Base-by-base conservation (phyloP, 2,797 vertebrate species). In the Macropodus opercularis region DNA sequence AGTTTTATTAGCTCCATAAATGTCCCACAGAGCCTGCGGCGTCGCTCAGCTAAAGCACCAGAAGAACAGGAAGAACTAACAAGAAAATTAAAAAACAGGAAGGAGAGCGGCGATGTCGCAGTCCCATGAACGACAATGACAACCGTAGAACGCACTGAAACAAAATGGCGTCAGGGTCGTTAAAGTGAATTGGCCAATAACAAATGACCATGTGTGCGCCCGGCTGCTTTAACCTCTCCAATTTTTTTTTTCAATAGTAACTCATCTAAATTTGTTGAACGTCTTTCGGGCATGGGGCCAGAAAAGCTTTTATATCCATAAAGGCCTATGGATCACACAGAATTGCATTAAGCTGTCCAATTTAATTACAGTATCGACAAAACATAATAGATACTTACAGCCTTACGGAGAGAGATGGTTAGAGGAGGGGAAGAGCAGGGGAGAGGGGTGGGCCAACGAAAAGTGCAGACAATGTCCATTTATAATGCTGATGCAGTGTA, bases 321-420 rank as follows among this genome's bases (percentile, higher is more conserved):
- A 96, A 96, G 93, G 92, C 92, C 88, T 94, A 95, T 95, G 94
- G 95, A 95, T 95, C 94, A 94, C 91, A 90, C 95, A 95, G 96
- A 97, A 98, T 98, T 95, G 94, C 93, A 95, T 98, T 98, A 95
- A 92, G 90, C 91, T 91, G 92, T 95, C 93, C 93, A 94, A 98
- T 98, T 98, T 97, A 96, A 98, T 98, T 98, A 97, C 95, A 90
- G 93, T 97, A 98, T 98, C 93, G 95, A 96, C 96, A 95, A 91
- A 94, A 93, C 94, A 94, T 98, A 98, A 98, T 98, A 97, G 96
- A 98, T 96, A 95, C 84, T 90, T 95, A 93, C 91, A 87, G 87
- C 81, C 72, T 63, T 69, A 76, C 40, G 57, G 61, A 81, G 85
- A 85, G 79, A 68, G 68, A 85, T 85, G 85, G 84, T 50, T 52